A percentile compares a stretch with the other conserved stretches of the same genome.
Evolutionary conservation across 2,888 invertebrate genomes (phyloP).

Genomic region (Xestia ashworthii): DNA sequence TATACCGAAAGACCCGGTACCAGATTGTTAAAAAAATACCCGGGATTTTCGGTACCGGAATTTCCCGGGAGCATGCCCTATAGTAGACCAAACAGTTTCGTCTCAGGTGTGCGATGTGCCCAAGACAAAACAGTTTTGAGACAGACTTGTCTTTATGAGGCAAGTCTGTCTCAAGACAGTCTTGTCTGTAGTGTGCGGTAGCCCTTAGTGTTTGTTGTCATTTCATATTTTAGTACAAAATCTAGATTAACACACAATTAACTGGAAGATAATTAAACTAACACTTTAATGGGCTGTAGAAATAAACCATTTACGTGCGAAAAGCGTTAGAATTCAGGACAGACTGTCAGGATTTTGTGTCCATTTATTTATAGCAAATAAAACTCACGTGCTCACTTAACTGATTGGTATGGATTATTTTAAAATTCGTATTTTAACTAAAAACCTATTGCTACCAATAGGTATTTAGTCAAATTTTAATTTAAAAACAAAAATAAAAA

Average conservation of each 20-base stretch:
- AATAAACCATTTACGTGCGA: neutral
- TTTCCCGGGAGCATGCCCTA: too few species aligned
- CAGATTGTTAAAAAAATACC: too few species aligned
- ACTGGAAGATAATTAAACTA: neutral
- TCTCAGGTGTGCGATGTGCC: too few species aligned
- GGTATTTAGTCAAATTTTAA: too few species aligned
- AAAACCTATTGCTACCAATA: too few species aligned
- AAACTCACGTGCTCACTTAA: neutral
- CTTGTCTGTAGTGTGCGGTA: too few species aligned
- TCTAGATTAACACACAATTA: neutral
- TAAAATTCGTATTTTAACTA: neutral
- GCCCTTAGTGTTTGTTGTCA: neutral
- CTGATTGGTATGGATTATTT: neutral
- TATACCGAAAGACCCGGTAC: too few species aligned
- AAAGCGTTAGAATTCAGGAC: neutral
- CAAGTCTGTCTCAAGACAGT: too few species aligned
- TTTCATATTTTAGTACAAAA: neutral
- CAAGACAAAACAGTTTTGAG: too few species aligned
- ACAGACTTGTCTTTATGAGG: too few species aligned
- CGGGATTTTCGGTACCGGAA: too few species aligned
- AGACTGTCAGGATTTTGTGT: neutral
- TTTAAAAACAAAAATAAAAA: neutral
- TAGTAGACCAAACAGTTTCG: too few species aligned
- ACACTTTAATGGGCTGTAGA: neutral
- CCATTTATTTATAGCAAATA: neutral